Conservation (phyloP, 1,140 invertebrate species). For the Pseudoatta argentina region DNA sequence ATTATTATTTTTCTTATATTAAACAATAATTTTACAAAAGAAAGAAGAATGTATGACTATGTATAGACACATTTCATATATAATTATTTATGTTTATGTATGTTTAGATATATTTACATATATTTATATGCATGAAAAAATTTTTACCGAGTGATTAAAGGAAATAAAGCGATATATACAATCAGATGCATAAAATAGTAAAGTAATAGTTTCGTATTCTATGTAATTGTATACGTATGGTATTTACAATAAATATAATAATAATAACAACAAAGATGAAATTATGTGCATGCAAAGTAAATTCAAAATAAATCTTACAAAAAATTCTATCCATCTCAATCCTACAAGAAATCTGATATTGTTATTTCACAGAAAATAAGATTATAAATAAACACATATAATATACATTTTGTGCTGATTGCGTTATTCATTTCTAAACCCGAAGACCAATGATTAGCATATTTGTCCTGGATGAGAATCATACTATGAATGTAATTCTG, state of each 20-base stretch:
- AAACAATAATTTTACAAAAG: too few species aligned
- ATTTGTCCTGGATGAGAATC: background rate
- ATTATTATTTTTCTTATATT: too few species aligned
- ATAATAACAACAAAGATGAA: conserved; percentile 11
- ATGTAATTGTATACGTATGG: background rate
- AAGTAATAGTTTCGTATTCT: background rate
- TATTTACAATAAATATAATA: conserved; percentile 33
- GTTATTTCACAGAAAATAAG: conserved; percentile 3
- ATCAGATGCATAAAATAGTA: too few species aligned
- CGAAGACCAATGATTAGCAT: background rate
- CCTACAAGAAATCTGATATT: background rate
- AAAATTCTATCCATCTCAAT: background rate
- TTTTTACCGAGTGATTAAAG: too few species aligned
- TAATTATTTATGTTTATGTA: too few species aligned
- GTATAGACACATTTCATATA: too few species aligned
- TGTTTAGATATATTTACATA: too few species aligned
- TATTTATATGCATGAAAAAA: too few species aligned
- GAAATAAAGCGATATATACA: background rate
- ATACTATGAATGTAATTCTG: background rate
- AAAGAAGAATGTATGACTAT: too few species aligned
- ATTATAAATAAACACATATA: conserved; percentile 2
- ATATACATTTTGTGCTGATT: background rate
- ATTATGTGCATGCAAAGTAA: background rate
- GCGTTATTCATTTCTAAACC: background rate
- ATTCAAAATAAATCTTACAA: background rate